A percentile compares a stretch with the other conserved stretches of the same genome.
Conservation (phyloP, 1,140 invertebrate genomes). For the Papilio helenus region DNA sequence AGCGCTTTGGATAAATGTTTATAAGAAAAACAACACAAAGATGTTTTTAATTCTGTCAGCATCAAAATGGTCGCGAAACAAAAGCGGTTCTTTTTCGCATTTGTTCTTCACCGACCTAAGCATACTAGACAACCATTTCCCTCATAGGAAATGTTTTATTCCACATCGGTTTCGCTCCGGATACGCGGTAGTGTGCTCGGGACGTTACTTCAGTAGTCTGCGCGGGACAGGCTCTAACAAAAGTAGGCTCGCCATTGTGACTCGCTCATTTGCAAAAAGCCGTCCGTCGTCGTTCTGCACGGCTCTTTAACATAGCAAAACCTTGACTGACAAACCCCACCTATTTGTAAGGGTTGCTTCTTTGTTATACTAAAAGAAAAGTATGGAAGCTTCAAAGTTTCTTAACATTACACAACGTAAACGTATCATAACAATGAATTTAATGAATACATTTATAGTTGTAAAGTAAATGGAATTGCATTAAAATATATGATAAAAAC, state of each 20-base stretch:
- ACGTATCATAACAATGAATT: background rate
- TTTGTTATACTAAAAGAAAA: background rate
- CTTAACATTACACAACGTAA: background rate
- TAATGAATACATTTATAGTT: background rate
- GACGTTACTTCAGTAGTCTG: background rate
- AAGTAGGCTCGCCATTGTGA: constrained; percentile 27
- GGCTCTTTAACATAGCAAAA: constrained; percentile 30
- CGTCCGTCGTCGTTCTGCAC: background rate
- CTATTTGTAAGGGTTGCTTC: constrained; percentile 1
- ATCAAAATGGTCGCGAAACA: background rate
- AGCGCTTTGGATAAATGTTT: no score
- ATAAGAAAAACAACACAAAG: background rate
- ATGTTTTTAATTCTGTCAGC: background rate
- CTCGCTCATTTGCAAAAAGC: constrained; percentile 29
- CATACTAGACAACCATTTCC: no score
- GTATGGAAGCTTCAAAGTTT: background rate
- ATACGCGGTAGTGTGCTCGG: no score
- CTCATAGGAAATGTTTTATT: no score
- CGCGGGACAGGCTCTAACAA: constrained; percentile 11
- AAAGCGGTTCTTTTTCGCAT: background rate
- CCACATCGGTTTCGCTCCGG: no score
- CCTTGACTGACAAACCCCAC: constrained; percentile 21
- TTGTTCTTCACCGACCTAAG: background rate
- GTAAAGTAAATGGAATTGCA: background rate
- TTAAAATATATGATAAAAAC: background rate